Evolutionary conservation across 2,113 vertebrate genomes (phyloP), one percentile per base, ranked within the genome.

Genomic region (Cercopithecus mona): DNA sequence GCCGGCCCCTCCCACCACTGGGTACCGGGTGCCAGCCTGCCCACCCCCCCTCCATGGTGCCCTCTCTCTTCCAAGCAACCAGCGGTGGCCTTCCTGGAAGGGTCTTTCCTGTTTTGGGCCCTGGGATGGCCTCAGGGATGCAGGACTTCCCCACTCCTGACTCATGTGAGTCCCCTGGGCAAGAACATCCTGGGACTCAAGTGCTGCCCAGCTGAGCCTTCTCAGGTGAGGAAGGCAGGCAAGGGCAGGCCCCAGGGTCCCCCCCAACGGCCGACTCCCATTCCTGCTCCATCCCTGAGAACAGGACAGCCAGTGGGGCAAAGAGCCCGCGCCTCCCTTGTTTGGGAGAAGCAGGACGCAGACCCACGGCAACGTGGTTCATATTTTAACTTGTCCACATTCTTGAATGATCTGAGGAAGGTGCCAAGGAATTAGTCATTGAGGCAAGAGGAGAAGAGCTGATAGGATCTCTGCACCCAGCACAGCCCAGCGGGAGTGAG

Each of bases 371-470:
- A 88, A n/a, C 4, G 2, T n/a, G 45, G 90, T 97, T 98, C 98
- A 85, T 94, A 97, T 98, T 97, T 97, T 94, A 95, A 98, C 97
- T 97, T 97, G 97, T 96, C 97, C 96, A 88, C 97, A 98, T 98
- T 98, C 97, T 98, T 97, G 84, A 32, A 79, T 52, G 89, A 93
- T 92, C 84, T 8, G 68, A 61, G 75, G 87, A 8, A 4, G 55
- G 64, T 88, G 98, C 97, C 97, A 96, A 95, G 78, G 95, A 40
- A 92, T 98, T 94, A 98, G 97, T 98, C 97, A 98, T 1, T 43
- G 96, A 72, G 78, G 83, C 61, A 32, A 66, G 27, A 38, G 75
- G 52, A 92, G 72, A 52, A 11, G 50, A 48, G 35, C 83, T 0
- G 96, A 92, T 88, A 92, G 94, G 82, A 96, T 97, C 97, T 87